phyloP scores from a whole-genome alignment of 2,888 invertebrate species.

The Chesias legatella region DNA sequence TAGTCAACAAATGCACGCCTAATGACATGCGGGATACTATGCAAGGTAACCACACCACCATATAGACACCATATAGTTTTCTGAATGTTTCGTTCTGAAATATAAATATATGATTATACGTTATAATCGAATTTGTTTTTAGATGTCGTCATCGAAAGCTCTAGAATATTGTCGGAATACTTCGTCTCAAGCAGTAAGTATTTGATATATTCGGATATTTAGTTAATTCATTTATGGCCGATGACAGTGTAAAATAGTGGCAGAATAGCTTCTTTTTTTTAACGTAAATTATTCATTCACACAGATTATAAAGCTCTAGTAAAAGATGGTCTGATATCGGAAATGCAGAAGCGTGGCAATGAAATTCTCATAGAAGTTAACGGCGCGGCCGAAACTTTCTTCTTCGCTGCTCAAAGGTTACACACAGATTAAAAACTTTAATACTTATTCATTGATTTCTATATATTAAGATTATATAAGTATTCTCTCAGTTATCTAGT shows the following conservation, averaged over 20 bases:
- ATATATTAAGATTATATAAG: too few relatives aligned
- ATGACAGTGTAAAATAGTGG: too few relatives aligned
- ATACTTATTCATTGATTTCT: too few relatives aligned
- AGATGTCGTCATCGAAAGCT: conserved; percentile 65
- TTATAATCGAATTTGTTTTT: too few relatives aligned
- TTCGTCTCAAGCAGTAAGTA: conserved; percentile 60
- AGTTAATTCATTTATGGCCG: too few relatives aligned
- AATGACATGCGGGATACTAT: conserved; percentile 46
- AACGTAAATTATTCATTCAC: conserved; percentile 1
- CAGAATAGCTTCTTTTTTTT: too few relatives aligned
- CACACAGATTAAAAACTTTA: too few relatives aligned
- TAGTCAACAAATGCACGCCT: conserved; percentile 50
- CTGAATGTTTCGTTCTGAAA: too few relatives aligned
- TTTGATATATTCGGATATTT: not conserved
- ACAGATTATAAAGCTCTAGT: conserved; percentile 56
- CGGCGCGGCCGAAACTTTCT: conserved; percentile 52
- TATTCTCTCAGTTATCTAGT: too few relatives aligned
- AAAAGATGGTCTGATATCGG: conserved; percentile 54
- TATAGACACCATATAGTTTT: too few relatives aligned
- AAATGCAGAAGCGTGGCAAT: conserved; percentile 64
- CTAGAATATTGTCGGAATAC: conserved; percentile 53
- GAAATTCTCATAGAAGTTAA: conserved; percentile 55
- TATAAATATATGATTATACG: too few relatives aligned
- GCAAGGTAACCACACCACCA: too few relatives aligned
- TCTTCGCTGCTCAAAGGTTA: conserved; percentile 69